Base-by-base conservation (phyloP, 2,888 invertebrate species). In the Euplagia quadripunctaria region DNA sequence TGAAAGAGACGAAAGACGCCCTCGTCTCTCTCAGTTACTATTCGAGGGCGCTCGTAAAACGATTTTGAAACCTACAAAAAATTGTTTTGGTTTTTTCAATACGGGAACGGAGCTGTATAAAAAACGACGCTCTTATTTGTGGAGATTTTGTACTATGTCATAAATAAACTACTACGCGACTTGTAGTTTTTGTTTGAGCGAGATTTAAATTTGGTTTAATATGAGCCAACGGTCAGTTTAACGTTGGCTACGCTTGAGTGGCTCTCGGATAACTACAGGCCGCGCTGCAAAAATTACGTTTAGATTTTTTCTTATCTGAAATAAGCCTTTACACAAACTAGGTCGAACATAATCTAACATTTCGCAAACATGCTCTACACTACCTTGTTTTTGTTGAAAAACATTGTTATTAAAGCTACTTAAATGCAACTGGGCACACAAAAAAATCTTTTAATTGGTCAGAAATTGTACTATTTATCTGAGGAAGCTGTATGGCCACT, bases 41-140 rank as follows among this genome's bases (percentile, higher is more conserved):
- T 92, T 90, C 88, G 91, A 92, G 91, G 90, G 89, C 90, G 91
- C 93, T 95, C 95, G 94, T 96, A 95, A 94, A 95, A 93, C 90
- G 89, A 92, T 92, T 95, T 91, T 88, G 91, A 87, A 81, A 88
- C 86, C 82, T 76, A 94, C 92, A 94, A 93, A 94, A 95, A 94
- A 90, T 91, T 95, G 94, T 95, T 95, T 94, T 94, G 94, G 90
- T 95, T 94, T 95, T 93, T 94, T 94, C 92, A 85, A 86, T 83
- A 82, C 82, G 83, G 88, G 87, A 84, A 85, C 86, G 86, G 82
- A 85, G 85, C 80, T 79, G 75, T 78, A 88, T 90, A 92, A 92
- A 93, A 91, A 87, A 79, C 77, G 79, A 84, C 80, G 84, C 85
- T 89, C 88, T 86, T 92, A 91, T 92, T 92, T 91, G 93, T 92